Evolutionary conservation across 2,888 invertebrate genomes (phyloP).

Genomic region (Ceraclea dissimilis): DNA sequence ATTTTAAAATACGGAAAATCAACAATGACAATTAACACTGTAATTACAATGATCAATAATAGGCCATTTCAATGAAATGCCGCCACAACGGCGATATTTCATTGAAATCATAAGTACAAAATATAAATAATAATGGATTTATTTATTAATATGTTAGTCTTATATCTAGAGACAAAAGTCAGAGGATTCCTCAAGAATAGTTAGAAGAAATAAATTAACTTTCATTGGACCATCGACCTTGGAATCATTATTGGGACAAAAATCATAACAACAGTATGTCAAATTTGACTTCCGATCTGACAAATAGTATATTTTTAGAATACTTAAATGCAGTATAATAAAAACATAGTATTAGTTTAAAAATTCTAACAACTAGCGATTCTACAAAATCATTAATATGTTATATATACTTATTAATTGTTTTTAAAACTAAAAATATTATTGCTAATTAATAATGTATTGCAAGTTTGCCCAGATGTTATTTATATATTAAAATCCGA

Average conservation of each 20-base stretch:
- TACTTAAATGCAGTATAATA: neutral
- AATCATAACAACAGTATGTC: slow-evolving; percentile 17
- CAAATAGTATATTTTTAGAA: neutral
- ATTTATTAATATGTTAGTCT: no score
- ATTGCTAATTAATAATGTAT: slow-evolving; percentile 19
- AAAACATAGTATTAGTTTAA: slow-evolving; percentile 2
- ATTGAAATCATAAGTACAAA: no score
- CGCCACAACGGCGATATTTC: no score
- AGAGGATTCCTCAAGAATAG: neutral
- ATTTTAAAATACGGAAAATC: no score
- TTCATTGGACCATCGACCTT: neutral
- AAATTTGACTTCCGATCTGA: slow-evolving; percentile 1
- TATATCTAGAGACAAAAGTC: no score
- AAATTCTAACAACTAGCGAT: neutral
- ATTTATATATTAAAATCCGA: slow-evolving; percentile 24
- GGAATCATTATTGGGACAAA: neutral
- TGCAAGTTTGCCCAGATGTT: slow-evolving; percentile 26
- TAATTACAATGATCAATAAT: no score
- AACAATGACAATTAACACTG: no score
- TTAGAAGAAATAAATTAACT: neutral
- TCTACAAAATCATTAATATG: slow-evolving; percentile 1
- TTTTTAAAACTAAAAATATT: neutral
- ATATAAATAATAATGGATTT: no score
- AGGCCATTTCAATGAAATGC: no score
- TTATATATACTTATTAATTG: slow-evolving; percentile 1